phyloP scores from a whole-genome alignment of 2,797 vertebrate species.

The Gymnoscopelus braueri region DNA sequence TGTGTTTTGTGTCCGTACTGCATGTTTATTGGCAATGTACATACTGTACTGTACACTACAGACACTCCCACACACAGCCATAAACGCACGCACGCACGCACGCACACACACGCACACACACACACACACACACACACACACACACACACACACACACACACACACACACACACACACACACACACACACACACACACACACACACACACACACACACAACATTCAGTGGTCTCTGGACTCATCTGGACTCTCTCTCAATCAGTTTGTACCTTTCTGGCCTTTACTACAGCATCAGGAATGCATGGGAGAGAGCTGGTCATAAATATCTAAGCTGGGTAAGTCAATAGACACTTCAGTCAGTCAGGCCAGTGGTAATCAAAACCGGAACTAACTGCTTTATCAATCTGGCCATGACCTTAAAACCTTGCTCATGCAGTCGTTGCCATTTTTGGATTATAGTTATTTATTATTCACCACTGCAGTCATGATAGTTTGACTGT shows the following conservation, averaged over 20 bases:
- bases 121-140: no score
- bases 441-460: neutral
- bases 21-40: no score
- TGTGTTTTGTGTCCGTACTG: no score
- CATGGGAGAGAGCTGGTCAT: slow-evolving; percentile 43
- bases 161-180: neutral
- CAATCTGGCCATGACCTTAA: slow-evolving; percentile 44
- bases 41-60: no score
- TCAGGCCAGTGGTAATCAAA: slow-evolving; percentile 48
- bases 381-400: slow-evolving; percentile 44
- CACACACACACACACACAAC: neutral
- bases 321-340: slow-evolving; percentile 54
- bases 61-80: no score
- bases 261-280: slow-evolving; percentile 32
- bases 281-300: slow-evolving; percentile 48
- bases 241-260: slow-evolving; percentile 6
- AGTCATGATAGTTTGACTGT: slow-evolving; percentile 16
- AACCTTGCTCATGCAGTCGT: neutral
- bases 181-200: neutral
- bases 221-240: neutral
- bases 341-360: slow-evolving; percentile 46
- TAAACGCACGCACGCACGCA: no score
- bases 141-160: slow-evolving; percentile 9
- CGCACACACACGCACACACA: no score
- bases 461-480: slow-evolving; percentile 15